Conservation (phyloP, 1,140 invertebrate genomes). For the Euglossa dilemma region DNA sequence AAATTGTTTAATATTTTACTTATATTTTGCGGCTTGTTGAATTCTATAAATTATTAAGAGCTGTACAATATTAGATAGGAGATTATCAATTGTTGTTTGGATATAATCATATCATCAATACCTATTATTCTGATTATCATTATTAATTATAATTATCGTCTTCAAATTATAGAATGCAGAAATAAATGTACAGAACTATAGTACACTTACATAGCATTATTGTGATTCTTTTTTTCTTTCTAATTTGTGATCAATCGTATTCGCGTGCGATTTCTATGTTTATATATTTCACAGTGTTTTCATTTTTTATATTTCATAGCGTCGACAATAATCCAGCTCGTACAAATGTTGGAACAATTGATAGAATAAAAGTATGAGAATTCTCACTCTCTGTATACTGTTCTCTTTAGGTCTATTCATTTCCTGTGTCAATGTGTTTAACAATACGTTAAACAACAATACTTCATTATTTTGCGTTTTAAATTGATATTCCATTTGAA, state of each 20-base stretch:
- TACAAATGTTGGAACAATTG: constrained; percentile 1
- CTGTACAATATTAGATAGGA: constrained; percentile 65
- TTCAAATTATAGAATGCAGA: constrained; percentile 46
- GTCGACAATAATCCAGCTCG: constrained; percentile 26
- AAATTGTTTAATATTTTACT: constrained; percentile 8
- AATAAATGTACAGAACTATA: constrained; percentile 69
- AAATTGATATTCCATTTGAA: no score
- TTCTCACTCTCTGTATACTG: background rate
- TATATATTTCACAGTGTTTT: background rate
- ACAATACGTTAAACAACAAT: no score
- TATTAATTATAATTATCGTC: constrained; percentile 50
- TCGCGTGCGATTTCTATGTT: background rate
- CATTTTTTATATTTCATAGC: constrained; percentile 27
- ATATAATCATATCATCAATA: constrained; percentile 59
- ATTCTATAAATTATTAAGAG: constrained; percentile 55
- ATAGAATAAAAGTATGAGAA: constrained; percentile 31
- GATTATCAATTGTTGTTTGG: constrained; percentile 53
- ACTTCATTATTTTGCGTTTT: no score
- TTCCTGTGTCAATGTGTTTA: background rate
- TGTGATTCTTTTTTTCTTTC: background rate
- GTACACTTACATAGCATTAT: constrained; percentile 9
- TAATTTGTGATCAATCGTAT: background rate
- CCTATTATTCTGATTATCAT: constrained; percentile 12
- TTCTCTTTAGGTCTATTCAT: background rate
- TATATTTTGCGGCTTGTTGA: background rate